Conservation (phyloP, 2,113 vertebrate genomes). For the Cheirogaleus medius region DNA sequence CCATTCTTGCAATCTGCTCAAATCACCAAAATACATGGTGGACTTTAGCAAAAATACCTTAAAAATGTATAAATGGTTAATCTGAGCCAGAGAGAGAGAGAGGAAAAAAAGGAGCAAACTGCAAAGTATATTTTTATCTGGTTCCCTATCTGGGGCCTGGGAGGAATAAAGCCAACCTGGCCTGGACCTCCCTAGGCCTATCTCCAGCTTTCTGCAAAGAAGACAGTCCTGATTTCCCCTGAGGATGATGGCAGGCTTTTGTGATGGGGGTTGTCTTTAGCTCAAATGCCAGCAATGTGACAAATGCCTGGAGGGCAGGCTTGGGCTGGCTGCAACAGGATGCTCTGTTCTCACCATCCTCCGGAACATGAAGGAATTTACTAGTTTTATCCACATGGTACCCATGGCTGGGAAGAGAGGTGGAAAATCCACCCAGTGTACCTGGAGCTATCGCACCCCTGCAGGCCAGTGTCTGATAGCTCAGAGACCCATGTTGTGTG, state of each 20-base stretch:
- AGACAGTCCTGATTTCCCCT: slow-evolving; percentile 60
- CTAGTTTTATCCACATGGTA: neutral
- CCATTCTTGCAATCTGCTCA: neutral
- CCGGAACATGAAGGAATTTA: neutral
- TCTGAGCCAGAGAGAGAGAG: neutral
- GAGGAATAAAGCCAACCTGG: neutral
- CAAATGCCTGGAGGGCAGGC: slow-evolving; percentile 53
- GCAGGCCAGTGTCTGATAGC: neutral
- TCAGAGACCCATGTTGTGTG: neutral
- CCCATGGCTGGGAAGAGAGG: neutral
- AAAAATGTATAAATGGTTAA: slow-evolving; percentile 4
- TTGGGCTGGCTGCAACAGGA: neutral
- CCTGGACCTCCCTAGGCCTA: neutral
- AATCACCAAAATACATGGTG: neutral
- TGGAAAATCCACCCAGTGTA: neutral
- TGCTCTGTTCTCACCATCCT: neutral
- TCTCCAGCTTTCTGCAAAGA: slow-evolving; percentile 9
- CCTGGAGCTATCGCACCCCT: neutral
- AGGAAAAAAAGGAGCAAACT: neutral
- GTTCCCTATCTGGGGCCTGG: neutral
- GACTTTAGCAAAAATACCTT: slow-evolving; percentile 38
- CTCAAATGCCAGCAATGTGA: slow-evolving; percentile 51
- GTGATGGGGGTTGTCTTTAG: slow-evolving; percentile 35
- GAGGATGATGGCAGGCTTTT: neutral
- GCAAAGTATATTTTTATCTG: slow-evolving; percentile 37